Percentiles rank a stretch among this genome's conserved stretches.
These are phyloP conservation scores for Endotricha flammealis DNA, from an alignment of 2,888 invertebrate genomes.

Conservation along the genomic window DNA sequence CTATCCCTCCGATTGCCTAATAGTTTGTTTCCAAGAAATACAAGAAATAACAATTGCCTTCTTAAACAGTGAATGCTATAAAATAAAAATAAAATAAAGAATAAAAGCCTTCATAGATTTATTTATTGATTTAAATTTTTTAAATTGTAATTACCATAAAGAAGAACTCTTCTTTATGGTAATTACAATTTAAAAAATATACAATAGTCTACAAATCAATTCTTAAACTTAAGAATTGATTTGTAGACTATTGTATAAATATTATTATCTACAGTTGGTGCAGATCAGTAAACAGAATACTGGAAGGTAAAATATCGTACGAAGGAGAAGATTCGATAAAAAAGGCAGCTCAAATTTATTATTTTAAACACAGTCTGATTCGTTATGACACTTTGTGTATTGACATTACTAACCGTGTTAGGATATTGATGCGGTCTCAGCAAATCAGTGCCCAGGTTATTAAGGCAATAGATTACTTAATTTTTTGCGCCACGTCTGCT, in stretches of 20 bases:
- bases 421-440: too few species aligned
- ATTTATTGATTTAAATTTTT: background rate
- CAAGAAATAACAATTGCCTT: background rate
- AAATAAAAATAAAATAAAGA: background rate
- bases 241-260: conserved; percentile 2
- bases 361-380: conserved; percentile 10
- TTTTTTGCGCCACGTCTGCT: too few species aligned
- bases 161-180: too few species aligned
- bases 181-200: too few species aligned
- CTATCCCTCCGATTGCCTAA: background rate
- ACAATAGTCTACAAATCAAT: too few species aligned
- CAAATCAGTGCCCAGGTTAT: too few species aligned
- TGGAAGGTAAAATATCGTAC: background rate
- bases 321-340: conserved; percentile 10
- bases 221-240: conserved; percentile 1
- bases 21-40: conserved; percentile 4
- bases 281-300: conserved; percentile 7
- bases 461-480: too few species aligned
- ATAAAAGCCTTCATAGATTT: too few species aligned
- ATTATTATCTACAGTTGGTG: conserved; percentile 6
- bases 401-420: too few species aligned
- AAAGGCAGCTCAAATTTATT: conserved; percentile 8
- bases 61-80: background rate
- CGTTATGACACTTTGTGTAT: too few species aligned
- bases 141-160: background rate